phyloP scores from a whole-genome alignment of 2,888 invertebrate species.

The Lagria hirta region DNA sequence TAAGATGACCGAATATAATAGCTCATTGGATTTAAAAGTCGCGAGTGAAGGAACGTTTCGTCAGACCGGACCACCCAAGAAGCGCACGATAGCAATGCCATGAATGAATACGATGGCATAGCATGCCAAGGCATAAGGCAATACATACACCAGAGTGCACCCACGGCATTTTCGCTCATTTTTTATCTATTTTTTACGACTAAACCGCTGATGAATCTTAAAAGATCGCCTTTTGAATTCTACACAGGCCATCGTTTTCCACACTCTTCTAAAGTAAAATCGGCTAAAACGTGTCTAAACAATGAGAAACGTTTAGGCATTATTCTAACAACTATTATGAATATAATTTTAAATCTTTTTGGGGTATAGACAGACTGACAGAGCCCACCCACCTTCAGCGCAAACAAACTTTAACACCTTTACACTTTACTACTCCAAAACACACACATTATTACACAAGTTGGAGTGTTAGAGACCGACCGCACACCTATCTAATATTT shows the following conservation, averaged over 20 bases:
- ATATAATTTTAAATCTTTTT: too few relatives aligned
- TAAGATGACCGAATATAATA: slow-evolving; percentile 36
- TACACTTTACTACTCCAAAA: slow-evolving; percentile 30
- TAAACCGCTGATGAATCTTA: too few relatives aligned
- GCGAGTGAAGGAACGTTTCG: slow-evolving; percentile 32
- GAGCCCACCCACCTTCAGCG: slow-evolving; percentile 37
- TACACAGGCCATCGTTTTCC: too few relatives aligned
- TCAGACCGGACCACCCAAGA: slow-evolving; percentile 46
- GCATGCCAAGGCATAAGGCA: slow-evolving; percentile 47
- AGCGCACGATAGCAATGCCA: slow-evolving; percentile 44
- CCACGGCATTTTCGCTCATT: too few relatives aligned
- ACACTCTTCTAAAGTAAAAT: too few relatives aligned
- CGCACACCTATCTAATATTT: slow-evolving; percentile 37
- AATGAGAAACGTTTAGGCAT: too few relatives aligned
- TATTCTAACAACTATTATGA: too few relatives aligned
- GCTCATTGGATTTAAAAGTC: slow-evolving; percentile 36
- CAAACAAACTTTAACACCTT: slow-evolving; percentile 39
- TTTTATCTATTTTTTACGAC: too few relatives aligned
- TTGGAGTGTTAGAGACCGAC: slow-evolving; percentile 30
- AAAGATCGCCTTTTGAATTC: too few relatives aligned
- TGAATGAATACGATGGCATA: slow-evolving; percentile 50
- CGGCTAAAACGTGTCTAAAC: too few relatives aligned
- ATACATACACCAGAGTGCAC: too few relatives aligned
- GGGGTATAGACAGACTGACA: too few relatives aligned
- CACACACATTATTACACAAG: slow-evolving; percentile 28